phyloP scores from a whole-genome alignment of 1,140 invertebrate genomes.

The Berghia stephanieae region DNA sequence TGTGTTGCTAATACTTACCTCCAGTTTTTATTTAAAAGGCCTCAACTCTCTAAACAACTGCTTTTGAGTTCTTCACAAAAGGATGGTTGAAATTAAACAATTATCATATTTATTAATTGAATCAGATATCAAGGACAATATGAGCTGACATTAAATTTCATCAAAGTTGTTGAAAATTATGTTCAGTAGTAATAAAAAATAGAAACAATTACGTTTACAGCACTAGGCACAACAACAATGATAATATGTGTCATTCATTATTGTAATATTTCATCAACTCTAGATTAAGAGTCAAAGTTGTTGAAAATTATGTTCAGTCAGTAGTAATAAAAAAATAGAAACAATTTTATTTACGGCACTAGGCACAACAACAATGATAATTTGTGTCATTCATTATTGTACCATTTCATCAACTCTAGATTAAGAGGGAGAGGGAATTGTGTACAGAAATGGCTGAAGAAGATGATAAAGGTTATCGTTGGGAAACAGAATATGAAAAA shows the following conservation, averaged over 20 bases:
- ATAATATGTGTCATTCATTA: no score
- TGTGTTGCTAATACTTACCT: no score
- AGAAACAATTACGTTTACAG: background rate
- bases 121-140: no score
- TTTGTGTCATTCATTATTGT: no score
- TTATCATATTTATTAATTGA: no score
- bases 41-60: no score
- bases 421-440: background rate
- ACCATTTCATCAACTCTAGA: no score
- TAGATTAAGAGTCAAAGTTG: background rate
- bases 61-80: no score
- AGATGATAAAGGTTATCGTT: conserved; percentile 90
- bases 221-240: background rate
- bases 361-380: background rate
- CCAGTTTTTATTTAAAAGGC: no score
- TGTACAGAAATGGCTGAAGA: conserved; percentile 64
- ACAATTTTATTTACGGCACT: background rate
- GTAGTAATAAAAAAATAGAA: background rate
- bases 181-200: background rate
- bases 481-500: conserved; percentile 94
- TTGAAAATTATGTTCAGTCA: background rate
- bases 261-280: background rate
- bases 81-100: no score
- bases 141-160: no score
- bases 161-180: background rate